Conservation (phyloP, 1,140 invertebrate genomes). For the Manduca sexta region DNA sequence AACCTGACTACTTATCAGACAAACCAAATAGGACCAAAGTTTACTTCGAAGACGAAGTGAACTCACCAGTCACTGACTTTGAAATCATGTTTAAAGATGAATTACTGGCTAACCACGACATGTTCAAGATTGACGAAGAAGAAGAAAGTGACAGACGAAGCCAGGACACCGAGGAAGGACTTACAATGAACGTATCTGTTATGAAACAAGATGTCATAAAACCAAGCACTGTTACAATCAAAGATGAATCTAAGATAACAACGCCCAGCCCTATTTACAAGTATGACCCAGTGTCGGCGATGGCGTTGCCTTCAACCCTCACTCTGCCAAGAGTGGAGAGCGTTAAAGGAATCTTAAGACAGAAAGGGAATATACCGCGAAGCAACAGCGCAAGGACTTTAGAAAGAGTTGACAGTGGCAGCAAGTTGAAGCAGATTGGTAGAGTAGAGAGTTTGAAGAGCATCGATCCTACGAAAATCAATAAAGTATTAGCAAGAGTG, state of each 20-base stretch:
- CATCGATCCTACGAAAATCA: constrained; percentile 61
- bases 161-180: constrained; percentile 57
- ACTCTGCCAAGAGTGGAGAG: constrained; percentile 60
- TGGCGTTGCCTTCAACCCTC: constrained; percentile 44
- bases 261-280: constrained; percentile 47
- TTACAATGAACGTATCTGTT: constrained; percentile 54
- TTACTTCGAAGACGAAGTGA: constrained; percentile 64
- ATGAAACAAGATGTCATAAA: constrained; percentile 62
- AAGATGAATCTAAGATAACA: constrained; percentile 58
- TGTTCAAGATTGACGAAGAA: constrained; percentile 71
- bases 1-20: constrained; percentile 55
- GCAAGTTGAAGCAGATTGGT: constrained; percentile 44
- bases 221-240: constrained; percentile 57
- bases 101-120: constrained; percentile 49
- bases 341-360: constrained; percentile 56
- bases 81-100: constrained; percentile 74
- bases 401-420: constrained; percentile 49
- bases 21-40: constrained; percentile 63
- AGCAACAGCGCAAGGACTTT: constrained; percentile 53
- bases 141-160: constrained; percentile 55
- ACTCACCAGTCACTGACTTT: constrained; percentile 67
- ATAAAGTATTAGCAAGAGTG: constrained; percentile 59
- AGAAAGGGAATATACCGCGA: constrained; percentile 30
- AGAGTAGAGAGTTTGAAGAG: constrained; percentile 66
- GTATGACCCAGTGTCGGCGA: constrained; percentile 49